Conservation (phyloP, 2,888 invertebrate genomes). For the Tineola bisselliella region DNA sequence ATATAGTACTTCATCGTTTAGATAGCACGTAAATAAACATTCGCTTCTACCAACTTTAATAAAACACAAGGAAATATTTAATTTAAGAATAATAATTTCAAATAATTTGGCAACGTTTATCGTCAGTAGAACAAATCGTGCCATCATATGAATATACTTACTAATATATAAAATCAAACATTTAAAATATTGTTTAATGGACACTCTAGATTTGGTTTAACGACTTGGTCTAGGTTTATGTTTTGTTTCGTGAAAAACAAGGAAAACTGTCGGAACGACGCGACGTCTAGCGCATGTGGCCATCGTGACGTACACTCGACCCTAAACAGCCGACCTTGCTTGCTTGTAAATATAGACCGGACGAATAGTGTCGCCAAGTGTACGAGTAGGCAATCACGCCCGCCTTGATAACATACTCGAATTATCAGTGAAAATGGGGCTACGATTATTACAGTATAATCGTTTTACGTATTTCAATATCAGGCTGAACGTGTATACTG, state of each 20-base stretch:
- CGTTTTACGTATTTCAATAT: constrained; percentile 35
- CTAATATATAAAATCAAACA: too few species aligned
- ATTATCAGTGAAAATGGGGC: constrained; percentile 64
- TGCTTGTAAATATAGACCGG: constrained; percentile 42
- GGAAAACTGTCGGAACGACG: neutral
- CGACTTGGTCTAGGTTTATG: too few species aligned
- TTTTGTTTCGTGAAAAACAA: too few species aligned
- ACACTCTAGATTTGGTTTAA: too few species aligned
- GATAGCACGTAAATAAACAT: neutral
- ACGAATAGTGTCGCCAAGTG: constrained; percentile 35
- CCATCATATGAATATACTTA: neutral
- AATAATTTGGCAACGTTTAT: neutral
- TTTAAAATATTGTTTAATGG: too few species aligned
- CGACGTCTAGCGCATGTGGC: neutral
- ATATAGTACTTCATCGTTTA: neutral
- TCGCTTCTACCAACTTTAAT: neutral
- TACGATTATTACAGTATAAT: constrained; percentile 47
- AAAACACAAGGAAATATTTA: too few species aligned
- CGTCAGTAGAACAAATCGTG: neutral
- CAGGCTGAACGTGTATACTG: constrained; percentile 40
- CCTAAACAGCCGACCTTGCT: constrained; percentile 39
- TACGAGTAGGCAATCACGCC: constrained; percentile 22
- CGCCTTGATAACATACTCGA: constrained; percentile 22
- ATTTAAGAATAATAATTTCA: too few species aligned
- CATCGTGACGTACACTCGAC: constrained; percentile 1